Evolutionary conservation across 2,113 vertebrate species (phyloP), one percentile per base, ranked within the genome.

Genomic region (Seriola dumerili): DNA sequence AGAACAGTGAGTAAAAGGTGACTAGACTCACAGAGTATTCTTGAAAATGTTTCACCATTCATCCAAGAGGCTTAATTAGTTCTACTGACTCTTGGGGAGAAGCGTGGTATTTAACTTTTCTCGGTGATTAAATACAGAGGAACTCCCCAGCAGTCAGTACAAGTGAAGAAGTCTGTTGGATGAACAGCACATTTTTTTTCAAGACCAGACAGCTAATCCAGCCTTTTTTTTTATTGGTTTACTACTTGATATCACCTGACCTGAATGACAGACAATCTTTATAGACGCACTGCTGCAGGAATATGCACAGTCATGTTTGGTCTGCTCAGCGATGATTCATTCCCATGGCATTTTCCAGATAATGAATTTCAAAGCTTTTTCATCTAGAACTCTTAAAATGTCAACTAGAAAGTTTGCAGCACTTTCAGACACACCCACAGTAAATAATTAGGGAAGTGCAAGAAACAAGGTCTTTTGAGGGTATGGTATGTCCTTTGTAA

Each of bases 311-410:
- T 67, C 87, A 76, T 84, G 73, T 81, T 86, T 58, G 58, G 58
- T 79, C 29, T 57, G 46, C 72, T 63, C 61, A 9, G 17, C 17
- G 17, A 64, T 86, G 85, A 90, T 67, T 85, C 87, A 83, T 83
- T 87, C 62, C 63, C 29, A 65, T 90, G 87, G 80, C 86, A 86
- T 92, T 92, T 91, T 81, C 48, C 42, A 72, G 82, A 83, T 74
- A 88, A 88, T 89, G 68, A 78, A 80, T 84, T 83, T 72, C 80
- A 69, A 80, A 84, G 71, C 78, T 54, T 72, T 90, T 88, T 65
- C 55, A 79, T 80, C 76, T 68, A 68, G 3, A 83, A 80, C 79
- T 86, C 78, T 70, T 46, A 63, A 91, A 89, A 93, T 89, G 91
- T 90, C 86, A 92, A 66, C 82, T 48, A 59, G 12, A 84, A 89